phyloP scores from a whole-genome alignment of 2,797 vertebrate species.

The Lacerta agilis region DNA sequence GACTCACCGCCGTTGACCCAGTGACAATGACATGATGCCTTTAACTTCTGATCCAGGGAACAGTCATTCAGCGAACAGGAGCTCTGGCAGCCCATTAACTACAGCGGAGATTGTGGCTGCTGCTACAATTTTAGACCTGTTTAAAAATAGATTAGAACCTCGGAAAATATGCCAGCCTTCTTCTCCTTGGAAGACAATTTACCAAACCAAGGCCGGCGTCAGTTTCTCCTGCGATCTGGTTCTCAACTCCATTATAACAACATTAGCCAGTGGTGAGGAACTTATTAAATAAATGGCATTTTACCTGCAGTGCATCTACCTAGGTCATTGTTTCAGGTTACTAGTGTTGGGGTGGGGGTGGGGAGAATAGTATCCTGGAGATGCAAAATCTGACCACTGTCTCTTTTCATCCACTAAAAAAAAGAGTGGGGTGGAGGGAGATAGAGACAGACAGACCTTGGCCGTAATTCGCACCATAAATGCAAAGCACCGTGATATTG shows the following conservation, averaged over 20 bases:
- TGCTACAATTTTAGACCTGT: constrained; percentile 66
- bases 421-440: background rate
- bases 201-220: constrained; percentile 66
- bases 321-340: constrained; percentile 53
- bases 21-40: constrained; percentile 58
- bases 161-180: constrained; percentile 58
- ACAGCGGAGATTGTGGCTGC: constrained; percentile 69
- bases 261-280: constrained; percentile 71
- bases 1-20: constrained; percentile 49
- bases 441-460: background rate
- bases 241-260: constrained; percentile 77
- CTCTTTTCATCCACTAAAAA: background rate
- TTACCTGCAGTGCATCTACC: constrained; percentile 62
- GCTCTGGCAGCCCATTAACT: constrained; percentile 77
- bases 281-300: constrained; percentile 77
- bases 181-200: constrained; percentile 71
- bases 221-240: constrained; percentile 72
- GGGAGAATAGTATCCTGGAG: constrained; percentile 20
- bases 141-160: constrained; percentile 76
- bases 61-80: constrained; percentile 65
- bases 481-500: too few relatives aligned
- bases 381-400: constrained; percentile 7
- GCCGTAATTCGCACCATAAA: too few relatives aligned
- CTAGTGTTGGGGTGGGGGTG: constrained; percentile 12
- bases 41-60: constrained; percentile 63